phyloP scores from a whole-genome alignment of 2,888 invertebrate species.

The Lottia gigantea region DNA sequence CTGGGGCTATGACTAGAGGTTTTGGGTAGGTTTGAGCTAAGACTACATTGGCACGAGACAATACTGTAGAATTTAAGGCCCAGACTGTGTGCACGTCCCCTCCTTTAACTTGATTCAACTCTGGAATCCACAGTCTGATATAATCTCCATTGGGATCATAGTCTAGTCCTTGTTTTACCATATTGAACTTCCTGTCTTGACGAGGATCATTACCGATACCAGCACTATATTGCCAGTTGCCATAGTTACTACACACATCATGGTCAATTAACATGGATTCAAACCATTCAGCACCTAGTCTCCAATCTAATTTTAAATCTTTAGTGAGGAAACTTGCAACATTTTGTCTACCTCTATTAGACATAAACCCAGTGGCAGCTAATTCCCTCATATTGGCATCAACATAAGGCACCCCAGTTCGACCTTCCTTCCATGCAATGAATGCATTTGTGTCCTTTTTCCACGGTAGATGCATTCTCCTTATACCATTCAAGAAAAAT shows the following conservation, averaged over 20 bases:
- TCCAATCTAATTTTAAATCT: conserved; percentile 67
- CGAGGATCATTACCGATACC: conserved; percentile 68
- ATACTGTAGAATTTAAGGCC: conserved; percentile 39
- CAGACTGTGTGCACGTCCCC: conserved; percentile 56
- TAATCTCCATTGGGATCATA: conserved; percentile 63
- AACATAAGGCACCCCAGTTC: conserved; percentile 68
- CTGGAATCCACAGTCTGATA: conserved; percentile 65
- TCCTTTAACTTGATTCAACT: conserved; percentile 49
- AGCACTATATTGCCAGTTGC: conserved; percentile 68
- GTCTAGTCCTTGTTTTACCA: conserved; percentile 61
- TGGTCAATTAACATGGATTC: conserved; percentile 65
- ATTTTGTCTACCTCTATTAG: conserved; percentile 68
- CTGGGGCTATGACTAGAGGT: conserved; percentile 55
- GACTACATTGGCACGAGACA: conserved; percentile 41
- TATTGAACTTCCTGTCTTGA: conserved; percentile 63
- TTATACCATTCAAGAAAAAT: conserved; percentile 44
- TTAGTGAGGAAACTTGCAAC: conserved; percentile 68
- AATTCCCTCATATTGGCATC: conserved; percentile 69
- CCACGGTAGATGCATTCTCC: conserved; percentile 52
- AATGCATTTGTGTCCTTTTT: conserved; percentile 50
- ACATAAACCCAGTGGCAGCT: conserved; percentile 66
- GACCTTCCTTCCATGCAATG: conserved; percentile 63
- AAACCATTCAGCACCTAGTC: conserved; percentile 68
- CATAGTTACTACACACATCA: conserved; percentile 68
- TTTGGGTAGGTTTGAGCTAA: conserved; percentile 57